These are phyloP conservation scores for Lichenostomus cassidix DNA, from an alignment of 2,113 vertebrate genomes.

Conservation along the genomic window DNA sequence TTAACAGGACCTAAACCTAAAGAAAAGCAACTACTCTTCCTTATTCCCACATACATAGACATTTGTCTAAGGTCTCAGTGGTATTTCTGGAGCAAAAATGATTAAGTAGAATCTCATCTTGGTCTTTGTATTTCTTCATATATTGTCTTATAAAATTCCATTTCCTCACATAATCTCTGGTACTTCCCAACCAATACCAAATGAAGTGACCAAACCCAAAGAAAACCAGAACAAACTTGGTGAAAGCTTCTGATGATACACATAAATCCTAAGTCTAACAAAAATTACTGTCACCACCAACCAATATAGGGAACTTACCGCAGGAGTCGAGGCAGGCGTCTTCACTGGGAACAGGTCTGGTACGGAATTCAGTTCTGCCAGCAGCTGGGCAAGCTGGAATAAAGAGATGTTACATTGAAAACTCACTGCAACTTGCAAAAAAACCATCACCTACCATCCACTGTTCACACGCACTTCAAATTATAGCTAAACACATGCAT, in stretches of 20 bases:
- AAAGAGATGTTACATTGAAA: background rate
- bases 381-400: slow-evolving; percentile 88
- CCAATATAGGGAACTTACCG: slow-evolving; percentile 72
- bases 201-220: background rate
- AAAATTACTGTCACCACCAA: background rate
- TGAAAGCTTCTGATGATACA: background rate
- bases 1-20: background rate
- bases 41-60: background rate
- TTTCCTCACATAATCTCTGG: background rate
- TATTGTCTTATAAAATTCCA: background rate
- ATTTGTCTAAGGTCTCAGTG: background rate
- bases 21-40: background rate
- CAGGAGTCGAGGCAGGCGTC: slow-evolving; percentile 55
- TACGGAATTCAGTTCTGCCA: slow-evolving; percentile 88
- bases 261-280: background rate
- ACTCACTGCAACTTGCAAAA: background rate
- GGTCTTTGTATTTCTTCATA: background rate
- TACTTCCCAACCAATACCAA: background rate
- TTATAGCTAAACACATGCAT: background rate
- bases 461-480: background rate
- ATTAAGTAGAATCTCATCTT: background rate
- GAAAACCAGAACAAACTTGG: background rate
- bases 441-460: background rate
- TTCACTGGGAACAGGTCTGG: slow-evolving; percentile 81
- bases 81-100: background rate